Percentiles rank a stretch among this genome's conserved stretches.
phyloP scores from a whole-genome alignment of 2,797 vertebrate species.

The Malacoraja senta region DNA sequence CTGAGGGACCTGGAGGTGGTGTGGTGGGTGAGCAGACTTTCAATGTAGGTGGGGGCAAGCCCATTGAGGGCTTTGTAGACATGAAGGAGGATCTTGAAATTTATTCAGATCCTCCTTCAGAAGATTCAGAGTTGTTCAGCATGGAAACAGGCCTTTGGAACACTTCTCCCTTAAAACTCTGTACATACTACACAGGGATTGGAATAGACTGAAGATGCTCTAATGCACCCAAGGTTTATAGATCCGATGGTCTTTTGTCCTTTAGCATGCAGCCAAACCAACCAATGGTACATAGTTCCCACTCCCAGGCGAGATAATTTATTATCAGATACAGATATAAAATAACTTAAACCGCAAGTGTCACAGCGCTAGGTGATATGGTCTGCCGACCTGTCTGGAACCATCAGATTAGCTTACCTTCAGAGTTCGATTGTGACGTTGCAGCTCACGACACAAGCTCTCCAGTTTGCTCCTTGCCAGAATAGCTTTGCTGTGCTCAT shows the following conservation, averaged over 20 bases:
- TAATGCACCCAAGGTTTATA: neutral
- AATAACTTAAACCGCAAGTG: neutral
- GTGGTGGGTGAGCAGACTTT: too few species aligned
- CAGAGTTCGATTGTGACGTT: conserved; percentile 91
- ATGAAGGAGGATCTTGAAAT: too few species aligned
- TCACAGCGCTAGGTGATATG: neutral
- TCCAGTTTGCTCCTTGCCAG: conserved; percentile 94
- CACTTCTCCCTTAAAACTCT: neutral
- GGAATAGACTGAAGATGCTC: neutral
- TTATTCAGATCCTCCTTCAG: too few species aligned
- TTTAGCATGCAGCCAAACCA: neutral
- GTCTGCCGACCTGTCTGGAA: neutral
- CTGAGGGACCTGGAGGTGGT: too few species aligned
- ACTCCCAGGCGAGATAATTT: neutral
- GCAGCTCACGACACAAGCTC: conserved; percentile 90
- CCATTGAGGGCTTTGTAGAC: too few species aligned
- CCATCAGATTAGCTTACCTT: conserved; percentile 62
- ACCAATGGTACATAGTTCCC: neutral
- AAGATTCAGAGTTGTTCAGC: too few species aligned
- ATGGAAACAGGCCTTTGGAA: too few species aligned
- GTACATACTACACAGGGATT: neutral
- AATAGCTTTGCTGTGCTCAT: conserved; percentile 92
- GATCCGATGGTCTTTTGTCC: neutral
- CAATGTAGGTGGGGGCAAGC: too few species aligned
- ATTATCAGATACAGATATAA: neutral